These are phyloP conservation scores for Podilymbus podiceps DNA, from an alignment of 2,113 vertebrate genomes.

Conservation along the genomic window DNA sequence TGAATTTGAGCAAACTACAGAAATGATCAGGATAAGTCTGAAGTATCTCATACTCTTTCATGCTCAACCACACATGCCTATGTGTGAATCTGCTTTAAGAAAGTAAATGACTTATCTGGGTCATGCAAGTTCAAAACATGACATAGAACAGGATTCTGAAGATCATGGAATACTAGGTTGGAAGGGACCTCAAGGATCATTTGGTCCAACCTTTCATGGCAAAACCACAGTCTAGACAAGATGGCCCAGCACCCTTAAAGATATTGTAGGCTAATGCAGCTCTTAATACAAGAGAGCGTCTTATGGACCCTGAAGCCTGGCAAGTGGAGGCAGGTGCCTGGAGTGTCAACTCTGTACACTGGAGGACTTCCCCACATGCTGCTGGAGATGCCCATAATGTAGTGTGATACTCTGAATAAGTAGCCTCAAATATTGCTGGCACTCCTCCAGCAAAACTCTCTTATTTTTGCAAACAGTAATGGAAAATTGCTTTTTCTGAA, in stretches of 20 bases:
- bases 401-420: background rate
- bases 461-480: background rate
- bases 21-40: background rate
- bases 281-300: background rate
- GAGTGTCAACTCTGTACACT: rapidly evolving
- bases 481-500: background rate
- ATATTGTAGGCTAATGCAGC: background rate
- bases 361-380: background rate
- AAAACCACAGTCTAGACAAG: too few relatives aligned
- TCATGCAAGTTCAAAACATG: background rate
- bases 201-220: too few relatives aligned
- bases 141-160: background rate
- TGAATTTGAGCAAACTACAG: background rate
- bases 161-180: too few relatives aligned
- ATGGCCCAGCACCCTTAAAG: too few relatives aligned
- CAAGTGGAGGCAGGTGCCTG: background rate
- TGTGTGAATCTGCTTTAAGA: background rate
- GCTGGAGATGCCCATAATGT: background rate
- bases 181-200: too few relatives aligned
- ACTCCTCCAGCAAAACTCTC: background rate
- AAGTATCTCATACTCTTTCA: background rate
- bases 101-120: background rate
- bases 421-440: background rate
- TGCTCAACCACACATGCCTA: background rate
- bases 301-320: background rate